phyloP scores from a whole-genome alignment of 92 coral and sea anemone species.

The Hydrozoanthus gracilis region DNA sequence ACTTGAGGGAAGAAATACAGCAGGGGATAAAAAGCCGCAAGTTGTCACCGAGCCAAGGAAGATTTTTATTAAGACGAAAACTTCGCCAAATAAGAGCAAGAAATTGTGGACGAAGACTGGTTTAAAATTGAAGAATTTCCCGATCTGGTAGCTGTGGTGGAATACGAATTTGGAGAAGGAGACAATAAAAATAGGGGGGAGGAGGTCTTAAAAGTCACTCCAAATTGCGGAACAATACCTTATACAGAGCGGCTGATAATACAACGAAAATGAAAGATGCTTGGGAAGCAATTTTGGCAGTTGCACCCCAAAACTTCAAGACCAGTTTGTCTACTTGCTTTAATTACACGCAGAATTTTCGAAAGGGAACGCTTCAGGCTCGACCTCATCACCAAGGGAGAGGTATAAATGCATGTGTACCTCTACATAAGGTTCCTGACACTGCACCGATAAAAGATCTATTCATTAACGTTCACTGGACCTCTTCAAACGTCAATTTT shows the following conservation, averaged over 20 bases:
- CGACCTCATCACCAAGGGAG: conserved; percentile 64
- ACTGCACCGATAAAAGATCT: conserved; percentile 61
- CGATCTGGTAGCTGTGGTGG: conserved; percentile 48
- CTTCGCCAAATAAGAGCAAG: conserved; percentile 42
- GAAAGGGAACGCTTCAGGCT: conserved; percentile 60
- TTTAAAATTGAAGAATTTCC: conserved; percentile 58
- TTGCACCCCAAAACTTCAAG: conserved; percentile 46
- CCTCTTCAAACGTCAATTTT: conserved; percentile 63
- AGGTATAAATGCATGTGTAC: conserved; percentile 66
- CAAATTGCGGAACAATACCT: conserved; percentile 45
- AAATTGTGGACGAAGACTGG: conserved; percentile 34
- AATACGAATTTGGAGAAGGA: conserved; percentile 56
- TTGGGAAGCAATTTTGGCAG: conserved; percentile 53
- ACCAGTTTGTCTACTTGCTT: conserved; percentile 56
- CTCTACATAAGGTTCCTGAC: conserved; percentile 62
- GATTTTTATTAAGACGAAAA: conserved; percentile 32
- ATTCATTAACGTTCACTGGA: conserved; percentile 66
- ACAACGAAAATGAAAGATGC: conserved; percentile 64
- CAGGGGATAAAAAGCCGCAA: conserved; percentile 27
- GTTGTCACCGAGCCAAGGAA: conserved; percentile 30
- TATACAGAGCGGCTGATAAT: conserved; percentile 59
- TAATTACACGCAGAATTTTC: conserved; percentile 62
- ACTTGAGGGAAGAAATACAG: conserved; percentile 45
- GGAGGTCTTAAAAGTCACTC: conserved; percentile 67
- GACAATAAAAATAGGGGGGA: conserved; percentile 50